A percentile compares a stretch with the other conserved stretches of the same genome.
phyloP scores from a whole-genome alignment of 2,113 vertebrate genomes.

The Peucedramus taeniatus region DNA sequence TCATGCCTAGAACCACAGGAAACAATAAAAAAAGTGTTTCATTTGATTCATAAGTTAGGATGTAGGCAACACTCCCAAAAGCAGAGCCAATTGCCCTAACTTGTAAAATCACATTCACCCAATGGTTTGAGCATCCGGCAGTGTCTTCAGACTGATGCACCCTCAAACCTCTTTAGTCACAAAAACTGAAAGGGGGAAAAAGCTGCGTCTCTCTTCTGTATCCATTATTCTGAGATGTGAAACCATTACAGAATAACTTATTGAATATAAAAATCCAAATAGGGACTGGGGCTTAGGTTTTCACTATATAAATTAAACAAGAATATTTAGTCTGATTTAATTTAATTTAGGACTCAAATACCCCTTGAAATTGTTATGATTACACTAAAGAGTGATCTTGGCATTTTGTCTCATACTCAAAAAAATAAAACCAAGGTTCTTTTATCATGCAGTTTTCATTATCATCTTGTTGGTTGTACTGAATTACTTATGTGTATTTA shows the following conservation, averaged over 20 bases:
- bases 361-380: background rate
- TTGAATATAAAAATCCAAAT: background rate
- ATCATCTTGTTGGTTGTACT: background rate
- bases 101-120: background rate
- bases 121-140: background rate
- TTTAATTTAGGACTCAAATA: background rate
- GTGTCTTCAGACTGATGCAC: background rate
- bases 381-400: background rate
- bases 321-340: background rate
- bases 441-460: background rate
- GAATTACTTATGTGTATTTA: background rate
- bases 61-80: background rate
- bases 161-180: background rate
- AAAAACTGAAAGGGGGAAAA: background rate
- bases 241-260: background rate
- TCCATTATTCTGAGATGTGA: background rate
- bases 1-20: background rate
- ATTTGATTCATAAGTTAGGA: background rate
- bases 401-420: background rate
- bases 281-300: background rate
- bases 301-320: background rate
- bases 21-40: background rate
- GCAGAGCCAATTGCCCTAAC: background rate
- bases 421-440: rapidly evolving
- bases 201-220: background rate